A percentile compares a stretch with the other conserved stretches of the same genome.
Evolutionary conservation across 2,797 vertebrate genomes (phyloP).

Genomic region (Hippocampus kuda): DNA sequence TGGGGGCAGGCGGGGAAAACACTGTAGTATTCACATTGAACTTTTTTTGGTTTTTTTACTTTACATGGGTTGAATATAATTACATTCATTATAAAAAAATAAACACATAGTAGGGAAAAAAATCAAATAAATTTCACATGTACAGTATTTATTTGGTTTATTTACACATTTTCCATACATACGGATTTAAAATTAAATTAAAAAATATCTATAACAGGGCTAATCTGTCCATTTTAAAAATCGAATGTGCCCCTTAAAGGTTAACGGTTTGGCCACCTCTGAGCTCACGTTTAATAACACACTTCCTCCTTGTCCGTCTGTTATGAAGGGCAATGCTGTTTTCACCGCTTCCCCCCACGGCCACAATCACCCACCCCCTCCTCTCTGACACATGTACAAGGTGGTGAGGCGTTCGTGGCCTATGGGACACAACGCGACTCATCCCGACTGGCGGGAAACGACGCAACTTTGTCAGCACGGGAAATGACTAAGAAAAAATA

Average conservation of each 20-base stretch:
- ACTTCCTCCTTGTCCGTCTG: slow-evolving; percentile 41
- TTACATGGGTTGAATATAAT: too few species aligned
- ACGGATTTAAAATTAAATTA: too few species aligned
- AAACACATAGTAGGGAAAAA: too few species aligned
- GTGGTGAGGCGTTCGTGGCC: slow-evolving; percentile 38
- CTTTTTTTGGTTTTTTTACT: too few species aligned
- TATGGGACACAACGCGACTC: slow-evolving; percentile 25
- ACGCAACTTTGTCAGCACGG: slow-evolving; percentile 51
- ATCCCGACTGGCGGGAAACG: slow-evolving; percentile 47
- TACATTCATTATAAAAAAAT: too few species aligned
- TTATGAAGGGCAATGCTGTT: slow-evolving; percentile 30
- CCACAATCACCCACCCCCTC: slow-evolving; percentile 22
- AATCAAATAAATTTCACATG: too few species aligned
- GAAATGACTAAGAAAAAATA: slow-evolving; percentile 28
- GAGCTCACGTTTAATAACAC: slow-evolving; percentile 38
- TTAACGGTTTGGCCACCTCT: background rate
- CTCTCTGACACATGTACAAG: background rate
- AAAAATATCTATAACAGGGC: background rate
- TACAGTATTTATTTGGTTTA: slow-evolving; percentile 4
- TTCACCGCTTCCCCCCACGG: slow-evolving; percentile 34
- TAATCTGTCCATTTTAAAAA: background rate
- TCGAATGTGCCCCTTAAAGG: background rate
- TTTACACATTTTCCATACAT: background rate
- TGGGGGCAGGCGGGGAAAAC: too few species aligned
- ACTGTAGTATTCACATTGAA: too few species aligned